Evolutionary conservation across 2,797 vertebrate genomes (phyloP), one percentile per base, ranked within the genome.

Genomic region (Etheostoma nigrum): DNA sequence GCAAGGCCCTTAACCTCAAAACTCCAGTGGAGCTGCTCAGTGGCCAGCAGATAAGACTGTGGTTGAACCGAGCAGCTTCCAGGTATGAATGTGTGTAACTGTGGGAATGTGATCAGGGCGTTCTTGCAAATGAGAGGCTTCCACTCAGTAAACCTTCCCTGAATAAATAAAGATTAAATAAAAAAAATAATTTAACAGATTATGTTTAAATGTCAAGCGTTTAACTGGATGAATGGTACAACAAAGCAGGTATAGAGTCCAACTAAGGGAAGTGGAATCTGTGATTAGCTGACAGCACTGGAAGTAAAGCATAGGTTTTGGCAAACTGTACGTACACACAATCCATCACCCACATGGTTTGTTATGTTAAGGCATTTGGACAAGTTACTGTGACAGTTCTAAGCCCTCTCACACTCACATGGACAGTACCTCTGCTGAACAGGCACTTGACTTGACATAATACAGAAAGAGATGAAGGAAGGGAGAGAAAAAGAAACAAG

Each of bases 391-490:
- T 78, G 72, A 80, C 71, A 55, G 23, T 49, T 68, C 25, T 33
- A 21, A 82, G 53, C 54, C 30, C 18, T 68, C 44, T 78, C 59
- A 52, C 71, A 30, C 51, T 30, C 73, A 23, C 40, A 33, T n/a
- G n/a, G 21, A 63, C 75, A 67, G 57, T 12, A 45, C 19, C 18
- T 67, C 58, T 15, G 23, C 33, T 45, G 15, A 69, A 49, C 67
- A 65, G n/a, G 48, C 64, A 57, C 72, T 72, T 70, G 78, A 69
- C 60, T 68, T 80, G 86, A 89, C 73, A 72, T 42, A 82, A 86
- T 74, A 86, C 83, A 84, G 81, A 78, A 27, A 60, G 55, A 76
- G 79, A 82, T 40, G 67, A 76, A 40, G 76, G 57, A 57, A 67
- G 47, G 74, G 23, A 57, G 33, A 72, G 30, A 16, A 16, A 67